Base-by-base conservation (phyloP, 2,113 vertebrate species). In the Gila orcuttii region DNA sequence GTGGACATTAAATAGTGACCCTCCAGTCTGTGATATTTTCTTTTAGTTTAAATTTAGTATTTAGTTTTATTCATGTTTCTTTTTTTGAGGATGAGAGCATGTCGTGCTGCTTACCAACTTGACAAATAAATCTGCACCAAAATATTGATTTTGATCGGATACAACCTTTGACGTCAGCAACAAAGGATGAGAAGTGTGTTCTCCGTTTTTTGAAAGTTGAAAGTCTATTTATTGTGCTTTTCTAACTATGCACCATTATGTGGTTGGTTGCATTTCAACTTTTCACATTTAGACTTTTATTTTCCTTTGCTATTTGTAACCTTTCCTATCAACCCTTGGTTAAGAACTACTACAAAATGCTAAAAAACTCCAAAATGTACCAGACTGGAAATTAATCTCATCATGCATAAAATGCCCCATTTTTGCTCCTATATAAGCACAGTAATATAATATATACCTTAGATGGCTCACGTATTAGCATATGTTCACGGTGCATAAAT, bases 401-500 rank as follows among this genome's bases (percentile, higher is more conserved):
- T 2, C 42, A 15, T 19, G 2, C 9, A 42, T 6, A 13, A 28
- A 11, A 25, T 7, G 62, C n/a, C 7, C 1, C 1, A 76, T 52
- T 76, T 52, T 28, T 31, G 74, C 25, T 31, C 13, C 3, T 50
- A 76, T 19, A 31, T 17, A 50, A 31, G 25, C 47, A 52, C 47
- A 39, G 69, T 12, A 23, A 73, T 39, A 11, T 10, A 73, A 73
- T n/a, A 42, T 11, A 55, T 77, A 55, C 75, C 25, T 33, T 5
- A 55, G 47, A 23, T 21, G 15, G 50, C 57, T 55, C 66, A 28
- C 12, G 21, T 23, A 21, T 23, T 31, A 4, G 60, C 42, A 55
- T 81, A 87, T 15, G 21, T 71, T 82, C 19, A 31, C 77, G 55
- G 71, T 74, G 60, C 31, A 84, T 87, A 82, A 89, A 84, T 86